These are phyloP conservation scores for Melanotus villosus DNA, from an alignment of 2,888 invertebrate species.

Conservation along the genomic window DNA sequence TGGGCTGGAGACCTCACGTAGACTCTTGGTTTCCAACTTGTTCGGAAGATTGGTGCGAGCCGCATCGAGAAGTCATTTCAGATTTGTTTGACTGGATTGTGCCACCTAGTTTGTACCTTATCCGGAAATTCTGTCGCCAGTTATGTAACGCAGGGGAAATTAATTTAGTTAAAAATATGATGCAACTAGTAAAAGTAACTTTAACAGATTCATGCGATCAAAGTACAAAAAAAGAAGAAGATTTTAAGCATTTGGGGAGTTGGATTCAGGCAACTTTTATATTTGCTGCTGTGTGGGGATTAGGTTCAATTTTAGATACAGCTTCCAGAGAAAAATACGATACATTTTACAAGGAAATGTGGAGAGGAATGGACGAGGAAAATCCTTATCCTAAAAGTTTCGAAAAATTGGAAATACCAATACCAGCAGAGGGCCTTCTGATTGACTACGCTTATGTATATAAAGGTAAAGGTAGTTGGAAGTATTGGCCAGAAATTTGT, in stretches of 20 bases:
- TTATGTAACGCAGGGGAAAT: conserved; percentile 80
- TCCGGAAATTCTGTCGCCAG: conserved; percentile 78
- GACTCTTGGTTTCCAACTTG: conserved; percentile 84
- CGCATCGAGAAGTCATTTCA: conserved; percentile 74
- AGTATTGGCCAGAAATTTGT: conserved; percentile 85
- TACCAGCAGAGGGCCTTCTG: conserved; percentile 84
- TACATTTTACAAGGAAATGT: conserved; percentile 73
- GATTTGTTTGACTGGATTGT: conserved; percentile 83
- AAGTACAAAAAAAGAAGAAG: conserved; percentile 71
- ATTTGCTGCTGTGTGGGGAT: conserved; percentile 85
- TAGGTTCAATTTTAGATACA: conserved; percentile 84
- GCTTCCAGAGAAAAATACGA: conserved; percentile 81
- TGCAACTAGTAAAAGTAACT: conserved; percentile 83
- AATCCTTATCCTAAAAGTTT: conserved; percentile 73
- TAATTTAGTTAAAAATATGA: conserved; percentile 79
- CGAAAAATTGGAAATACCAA: conserved; percentile 79
- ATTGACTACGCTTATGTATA: conserved; percentile 85
- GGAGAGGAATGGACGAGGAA: conserved; percentile 68
- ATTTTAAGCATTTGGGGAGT: conserved; percentile 76
- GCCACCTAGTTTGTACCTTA: conserved; percentile 81
- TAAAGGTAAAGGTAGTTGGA: conserved; percentile 90
- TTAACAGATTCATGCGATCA: conserved; percentile 80
- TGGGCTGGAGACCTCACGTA: conserved; percentile 88
- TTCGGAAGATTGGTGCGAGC: conserved; percentile 76
- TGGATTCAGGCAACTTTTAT: conserved; percentile 87